Evolutionary conservation across 2,888 invertebrate genomes (phyloP).

Genomic region (Lasioglossum zephyrum): DNA sequence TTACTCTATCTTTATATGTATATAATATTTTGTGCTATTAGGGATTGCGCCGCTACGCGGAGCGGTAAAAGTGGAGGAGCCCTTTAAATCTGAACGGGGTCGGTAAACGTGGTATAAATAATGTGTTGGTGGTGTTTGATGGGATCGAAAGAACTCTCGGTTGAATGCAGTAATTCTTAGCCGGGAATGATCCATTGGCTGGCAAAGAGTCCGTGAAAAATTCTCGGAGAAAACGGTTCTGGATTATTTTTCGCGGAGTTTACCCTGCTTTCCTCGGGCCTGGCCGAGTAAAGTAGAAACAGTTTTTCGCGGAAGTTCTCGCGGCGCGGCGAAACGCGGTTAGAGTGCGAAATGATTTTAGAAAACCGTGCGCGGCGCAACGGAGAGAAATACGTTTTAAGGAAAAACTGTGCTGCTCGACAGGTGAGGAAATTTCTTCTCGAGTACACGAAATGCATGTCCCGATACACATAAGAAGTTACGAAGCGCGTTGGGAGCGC

Average conservation of each 20-base stretch:
- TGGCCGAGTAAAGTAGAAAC: constrained; percentile 4
- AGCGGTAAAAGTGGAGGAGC: background rate
- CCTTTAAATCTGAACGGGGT: background rate
- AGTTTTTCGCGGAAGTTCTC: constrained; percentile 11
- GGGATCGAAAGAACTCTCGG: background rate
- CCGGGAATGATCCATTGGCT: constrained; percentile 7
- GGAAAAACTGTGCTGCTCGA: constrained; percentile 1
- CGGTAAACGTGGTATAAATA: background rate
- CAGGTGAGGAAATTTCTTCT: constrained; percentile 3
- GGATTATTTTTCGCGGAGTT: constrained; percentile 8
- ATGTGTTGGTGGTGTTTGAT: background rate
- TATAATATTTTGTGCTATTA: no score
- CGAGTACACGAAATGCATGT: constrained; percentile 1
- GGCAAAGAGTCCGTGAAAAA: constrained; percentile 11
- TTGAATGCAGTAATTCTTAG: constrained; percentile 3
- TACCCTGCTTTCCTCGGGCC: background rate
- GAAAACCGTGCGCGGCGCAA: constrained; percentile 25
- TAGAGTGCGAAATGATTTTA: constrained; percentile 41
- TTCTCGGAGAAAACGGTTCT: background rate
- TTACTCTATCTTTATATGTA: no score
- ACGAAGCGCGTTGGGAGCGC: background rate
- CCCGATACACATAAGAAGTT: background rate
- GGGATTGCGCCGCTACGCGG: background rate
- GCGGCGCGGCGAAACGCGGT: constrained; percentile 38
- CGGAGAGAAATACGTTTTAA: constrained; percentile 21